Percentiles rank a stretch among this genome's conserved stretches.
Evolutionary conservation across 2,888 invertebrate species (phyloP).

Genomic region (Amorpha juglandis): DNA sequence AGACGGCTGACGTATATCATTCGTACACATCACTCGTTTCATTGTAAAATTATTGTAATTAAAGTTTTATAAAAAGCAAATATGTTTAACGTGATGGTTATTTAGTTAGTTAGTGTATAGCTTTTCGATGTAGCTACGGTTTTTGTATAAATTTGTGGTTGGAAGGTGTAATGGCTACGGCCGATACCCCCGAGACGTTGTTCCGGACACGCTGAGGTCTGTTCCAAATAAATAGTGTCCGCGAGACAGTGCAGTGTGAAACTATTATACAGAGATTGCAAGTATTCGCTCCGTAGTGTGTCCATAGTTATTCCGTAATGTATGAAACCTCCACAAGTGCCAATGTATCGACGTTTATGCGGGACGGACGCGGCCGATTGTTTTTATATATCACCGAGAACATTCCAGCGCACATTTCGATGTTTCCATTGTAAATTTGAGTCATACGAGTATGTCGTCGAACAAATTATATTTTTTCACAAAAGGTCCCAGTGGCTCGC

Average conservation of each 20-base stretch:
- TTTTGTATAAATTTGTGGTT: conserved; percentile 58
- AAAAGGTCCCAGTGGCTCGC: conserved; percentile 66
- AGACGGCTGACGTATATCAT: conserved; percentile 65
- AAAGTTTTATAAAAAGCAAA: conserved; percentile 56
- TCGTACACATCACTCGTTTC: conserved; percentile 75
- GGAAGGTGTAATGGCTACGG: conserved; percentile 35
- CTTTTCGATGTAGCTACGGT: conserved; percentile 67
- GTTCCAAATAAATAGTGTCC: conserved; percentile 31
- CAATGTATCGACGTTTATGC: conserved; percentile 55
- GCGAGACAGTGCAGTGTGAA: neutral
- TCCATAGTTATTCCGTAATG: conserved; percentile 25
- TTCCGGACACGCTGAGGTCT: conserved; percentile 29
- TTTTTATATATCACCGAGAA: conserved; percentile 61
- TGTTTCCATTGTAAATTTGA: conserved; percentile 6
- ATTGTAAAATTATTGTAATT: conserved; percentile 41
- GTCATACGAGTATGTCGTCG: conserved; percentile 19
- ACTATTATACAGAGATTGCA: conserved; percentile 8
- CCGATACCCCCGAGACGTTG: neutral
- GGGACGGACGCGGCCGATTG: conserved; percentile 62
- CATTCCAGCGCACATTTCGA: conserved; percentile 60
- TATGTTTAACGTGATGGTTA: conserved; percentile 56
- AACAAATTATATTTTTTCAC: conserved; percentile 53
- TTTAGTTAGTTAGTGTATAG: conserved; percentile 74
- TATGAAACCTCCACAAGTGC: conserved; percentile 71
- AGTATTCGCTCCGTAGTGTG: conserved; percentile 29